Conservation (phyloP, 2,113 vertebrate genomes). For the Rhadina sibilatrix region DNA sequence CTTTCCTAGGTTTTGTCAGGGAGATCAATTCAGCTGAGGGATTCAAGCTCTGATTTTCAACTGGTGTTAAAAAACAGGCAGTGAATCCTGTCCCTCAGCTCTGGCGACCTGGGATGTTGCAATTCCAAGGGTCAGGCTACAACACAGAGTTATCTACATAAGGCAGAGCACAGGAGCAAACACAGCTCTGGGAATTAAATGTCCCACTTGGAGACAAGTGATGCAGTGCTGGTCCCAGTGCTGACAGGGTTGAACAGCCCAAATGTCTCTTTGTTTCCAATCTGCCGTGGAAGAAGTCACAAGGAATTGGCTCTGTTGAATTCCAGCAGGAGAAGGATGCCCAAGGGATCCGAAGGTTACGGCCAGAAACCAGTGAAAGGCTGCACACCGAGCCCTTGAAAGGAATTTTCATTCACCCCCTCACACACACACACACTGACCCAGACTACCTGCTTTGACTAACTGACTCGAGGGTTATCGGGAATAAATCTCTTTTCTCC, state of each 20-base stretch:
- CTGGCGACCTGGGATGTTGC: not conserved
- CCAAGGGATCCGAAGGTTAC: not conserved
- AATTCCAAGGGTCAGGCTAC: not conserved
- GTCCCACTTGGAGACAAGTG: not conserved
- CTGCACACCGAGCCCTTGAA: not conserved
- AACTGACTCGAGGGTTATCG: not conserved
- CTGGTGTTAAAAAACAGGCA: not conserved
- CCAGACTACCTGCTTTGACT: not conserved
- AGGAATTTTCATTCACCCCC: not conserved
- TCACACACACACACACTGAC: not conserved
- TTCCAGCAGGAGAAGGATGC: not conserved
- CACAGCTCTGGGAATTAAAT: not conserved
- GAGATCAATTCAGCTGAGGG: not conserved
- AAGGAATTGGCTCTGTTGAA: not conserved
- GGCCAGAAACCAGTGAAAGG: not conserved
- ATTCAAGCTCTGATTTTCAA: not conserved
- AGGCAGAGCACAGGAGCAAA: not conserved
- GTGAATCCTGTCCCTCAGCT: not conserved
- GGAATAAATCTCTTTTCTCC: not conserved
- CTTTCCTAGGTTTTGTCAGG: not conserved
- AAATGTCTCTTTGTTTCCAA: not conserved
- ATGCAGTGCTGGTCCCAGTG: too few species aligned
- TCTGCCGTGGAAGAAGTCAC: not conserved
- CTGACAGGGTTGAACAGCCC: not conserved
- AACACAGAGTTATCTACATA: not conserved